These are phyloP conservation scores for Cotesia chilonis DNA, from an alignment of 1,140 invertebrate species.

Conservation along the genomic window DNA sequence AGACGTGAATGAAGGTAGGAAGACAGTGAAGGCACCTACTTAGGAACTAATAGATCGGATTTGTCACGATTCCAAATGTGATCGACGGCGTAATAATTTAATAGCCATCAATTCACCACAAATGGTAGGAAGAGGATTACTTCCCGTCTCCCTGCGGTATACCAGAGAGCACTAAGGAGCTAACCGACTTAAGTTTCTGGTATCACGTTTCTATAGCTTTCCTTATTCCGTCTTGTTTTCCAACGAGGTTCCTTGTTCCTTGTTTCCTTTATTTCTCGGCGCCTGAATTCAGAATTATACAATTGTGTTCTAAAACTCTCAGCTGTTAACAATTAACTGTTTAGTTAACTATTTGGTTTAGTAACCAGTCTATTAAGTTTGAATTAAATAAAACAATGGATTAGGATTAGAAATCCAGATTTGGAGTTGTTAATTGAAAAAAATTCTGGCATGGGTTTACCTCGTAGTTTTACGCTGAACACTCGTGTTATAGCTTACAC, in stretches of 20 bases:
- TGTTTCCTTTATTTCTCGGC: slow-evolving; percentile 14
- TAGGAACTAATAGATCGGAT: slow-evolving; percentile 54
- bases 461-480: not conserved
- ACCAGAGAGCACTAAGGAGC: slow-evolving; percentile 58
- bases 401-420: not conserved
- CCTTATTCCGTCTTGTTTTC: slow-evolving; percentile 41
- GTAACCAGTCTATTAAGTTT: not conserved
- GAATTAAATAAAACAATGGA: not conserved
- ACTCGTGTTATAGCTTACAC: not conserved
- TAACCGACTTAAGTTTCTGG: slow-evolving; percentile 59
- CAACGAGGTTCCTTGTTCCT: slow-evolving; percentile 38
- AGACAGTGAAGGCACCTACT: slow-evolving; percentile 2
- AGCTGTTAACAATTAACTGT: not conserved
- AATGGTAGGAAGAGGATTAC: slow-evolving; percentile 55
- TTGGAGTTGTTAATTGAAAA: slow-evolving; percentile 2
- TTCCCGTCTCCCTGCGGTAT: slow-evolving; percentile 53
- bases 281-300: no score
- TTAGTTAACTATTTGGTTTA: not conserved
- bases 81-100: slow-evolving; percentile 64
- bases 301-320: not conserved
- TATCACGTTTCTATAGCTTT: slow-evolving; percentile 56
- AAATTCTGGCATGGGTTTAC: slow-evolving; percentile 20
- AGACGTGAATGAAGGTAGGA: slow-evolving; percentile 33
- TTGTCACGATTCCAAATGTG: slow-evolving; percentile 64
- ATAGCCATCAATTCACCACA: slow-evolving; percentile 59